These are phyloP conservation scores for Ammodytes marinus DNA, from an alignment of 2,113 vertebrate genomes.

Conservation along the genomic window DNA sequence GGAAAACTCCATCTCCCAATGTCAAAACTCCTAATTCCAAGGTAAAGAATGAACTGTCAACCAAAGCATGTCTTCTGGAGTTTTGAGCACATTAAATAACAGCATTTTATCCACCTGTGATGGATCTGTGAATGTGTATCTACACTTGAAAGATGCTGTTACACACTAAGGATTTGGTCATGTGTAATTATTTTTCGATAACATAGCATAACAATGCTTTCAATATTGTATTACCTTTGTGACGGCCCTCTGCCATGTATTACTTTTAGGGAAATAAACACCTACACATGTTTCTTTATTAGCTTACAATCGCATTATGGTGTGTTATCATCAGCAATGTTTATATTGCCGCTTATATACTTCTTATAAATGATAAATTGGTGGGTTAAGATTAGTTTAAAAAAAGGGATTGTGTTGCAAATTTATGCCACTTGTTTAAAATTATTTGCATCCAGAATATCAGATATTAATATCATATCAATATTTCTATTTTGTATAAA, in stretches of 20 bases:
- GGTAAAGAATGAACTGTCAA: too few species aligned
- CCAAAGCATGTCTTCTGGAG: too few species aligned
- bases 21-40: neutral
- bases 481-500: conserved; percentile 18
- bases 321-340: neutral
- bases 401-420: neutral
- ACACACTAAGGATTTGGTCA: too few species aligned
- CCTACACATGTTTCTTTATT: neutral
- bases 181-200: neutral
- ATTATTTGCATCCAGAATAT: neutral
- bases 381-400: neutral
- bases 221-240: too few species aligned
- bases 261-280: conserved; percentile 1
- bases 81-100: too few species aligned
- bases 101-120: too few species aligned
- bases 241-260: too few species aligned
- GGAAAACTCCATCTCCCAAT: neutral
- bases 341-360: neutral
- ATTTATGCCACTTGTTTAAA: neutral
- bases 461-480: too few species aligned
- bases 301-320: neutral
- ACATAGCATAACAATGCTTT: too few species aligned
- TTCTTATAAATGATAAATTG: neutral
- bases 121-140: neutral
- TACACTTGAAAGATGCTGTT: neutral